Evolutionary conservation across 2,888 invertebrate species (phyloP), one percentile per base, ranked within the genome.

Genomic region (Timandra comae): DNA sequence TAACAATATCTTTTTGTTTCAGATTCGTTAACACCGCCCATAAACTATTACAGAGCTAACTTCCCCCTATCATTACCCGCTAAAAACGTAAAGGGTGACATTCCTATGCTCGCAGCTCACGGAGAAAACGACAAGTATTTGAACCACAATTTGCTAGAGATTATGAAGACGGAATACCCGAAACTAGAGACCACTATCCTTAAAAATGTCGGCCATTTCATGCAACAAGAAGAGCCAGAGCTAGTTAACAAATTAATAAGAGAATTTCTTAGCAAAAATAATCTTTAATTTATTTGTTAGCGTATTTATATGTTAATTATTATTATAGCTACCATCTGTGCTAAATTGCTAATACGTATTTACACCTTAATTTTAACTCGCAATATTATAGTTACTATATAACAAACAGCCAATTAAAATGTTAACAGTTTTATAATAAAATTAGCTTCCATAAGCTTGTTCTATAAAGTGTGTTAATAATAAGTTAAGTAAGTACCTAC

Each of bases 41-140:
- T 89, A 7, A 88, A 89, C 54, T 89, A 88, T 63, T 89, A 89
- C 52, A 69, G 89, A 26, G 86, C 86, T 1, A 86, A 86, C 49
- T 67, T 80, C 41, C 27, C n/a, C 36, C 1, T 66, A 57, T 38
- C 41, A 49, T 1, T 66, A 2, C 51, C 68, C 7, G n/a, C n/a
- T n/a, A n/a, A n/a, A n/a, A n/a, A n/a, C n/a, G n/a, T 58, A 12
- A 63, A 64, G 7, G 71, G 69, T 25, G 66, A 73, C n/a, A 63
- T 84, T 1, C 81, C 82, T 1, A 73, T 88, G 47, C 49, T 86
- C 1, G 69, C 78, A 1, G 73, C 76, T 2, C 71, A 77, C 31
- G 88, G 85, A 1, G 75, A 73, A 32, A 68, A 77, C 3, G 89
- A 89, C 42, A 22, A n/a, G 0, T 85, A 55, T 34, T 42, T 88